A percentile compares a stretch with the other conserved stretches of the same genome.
Evolutionary conservation across 2,888 invertebrate genomes (phyloP).

Genomic region (Acleris literana): DNA sequence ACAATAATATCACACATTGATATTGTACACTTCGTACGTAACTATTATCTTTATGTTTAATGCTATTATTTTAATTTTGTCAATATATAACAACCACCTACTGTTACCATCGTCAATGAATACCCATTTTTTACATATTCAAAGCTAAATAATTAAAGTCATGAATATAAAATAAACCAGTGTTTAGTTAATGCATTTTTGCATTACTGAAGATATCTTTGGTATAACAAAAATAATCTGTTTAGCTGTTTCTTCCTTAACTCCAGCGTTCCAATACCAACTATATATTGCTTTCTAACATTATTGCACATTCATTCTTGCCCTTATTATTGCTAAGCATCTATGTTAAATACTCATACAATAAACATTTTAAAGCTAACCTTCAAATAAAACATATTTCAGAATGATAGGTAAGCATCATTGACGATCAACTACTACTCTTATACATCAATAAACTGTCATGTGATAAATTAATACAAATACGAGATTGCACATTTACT

Average conservation of each 20-base stretch:
- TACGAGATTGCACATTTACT: conserved; percentile 34
- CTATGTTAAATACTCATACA: conserved; percentile 33
- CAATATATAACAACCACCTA: conserved; percentile 11
- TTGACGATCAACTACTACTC: conserved; percentile 5
- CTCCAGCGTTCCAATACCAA: conserved; percentile 26
- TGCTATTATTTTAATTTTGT: conserved; percentile 12
- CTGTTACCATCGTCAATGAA: conserved; percentile 3
- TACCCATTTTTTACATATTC: not conserved
- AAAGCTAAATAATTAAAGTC: not conserved
- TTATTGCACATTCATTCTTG: conserved; percentile 46
- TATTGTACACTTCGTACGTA: conserved; percentile 59
- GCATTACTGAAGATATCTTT: too few relatives aligned
- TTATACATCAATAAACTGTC: conserved; percentile 16
- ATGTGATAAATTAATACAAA: conserved; percentile 33
- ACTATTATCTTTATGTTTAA: conserved; percentile 22
- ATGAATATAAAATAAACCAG: not conserved
- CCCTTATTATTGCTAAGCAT: conserved; percentile 46
- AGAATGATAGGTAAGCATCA: conserved; percentile 1
- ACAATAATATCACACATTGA: conserved; percentile 72
- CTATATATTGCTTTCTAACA: conserved; percentile 48
- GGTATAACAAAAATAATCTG: not conserved
- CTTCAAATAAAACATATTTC: conserved; percentile 8
- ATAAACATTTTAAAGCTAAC: conserved; percentile 16
- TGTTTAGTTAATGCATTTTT: not conserved
- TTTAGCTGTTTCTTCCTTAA: not conserved